Conservation (phyloP, 2,888 invertebrate genomes). For the Tipula vernalis region DNA sequence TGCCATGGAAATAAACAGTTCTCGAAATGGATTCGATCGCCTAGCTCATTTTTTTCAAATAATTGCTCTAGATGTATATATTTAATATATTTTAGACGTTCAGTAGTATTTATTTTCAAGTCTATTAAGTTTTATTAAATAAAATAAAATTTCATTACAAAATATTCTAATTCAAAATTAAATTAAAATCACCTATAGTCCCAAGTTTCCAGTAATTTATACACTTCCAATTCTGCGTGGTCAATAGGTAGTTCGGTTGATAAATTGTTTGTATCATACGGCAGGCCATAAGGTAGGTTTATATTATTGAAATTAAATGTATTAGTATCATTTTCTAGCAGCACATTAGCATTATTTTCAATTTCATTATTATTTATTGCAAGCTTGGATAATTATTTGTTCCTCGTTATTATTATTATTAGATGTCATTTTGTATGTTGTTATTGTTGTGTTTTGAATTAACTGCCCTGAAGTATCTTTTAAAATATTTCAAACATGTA, state of each 20-base stretch:
- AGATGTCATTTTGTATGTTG: not conserved
- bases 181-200: not conserved
- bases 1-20: not conserved
- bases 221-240: not conserved
- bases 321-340: too few relatives aligned
- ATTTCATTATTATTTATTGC: not conserved
- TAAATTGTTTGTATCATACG: too few relatives aligned
- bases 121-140: not conserved
- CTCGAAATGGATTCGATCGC: not conserved
- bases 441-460: not conserved
- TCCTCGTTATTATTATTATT: not conserved
- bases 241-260: not conserved
- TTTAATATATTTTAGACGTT: not conserved
- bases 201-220: not conserved
- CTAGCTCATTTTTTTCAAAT: not conserved
- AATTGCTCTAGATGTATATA: not conserved
- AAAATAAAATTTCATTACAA: not conserved
- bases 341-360: not conserved
- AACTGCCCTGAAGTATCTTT: not conserved
- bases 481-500: too few relatives aligned
- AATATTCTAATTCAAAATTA: too few relatives aligned
- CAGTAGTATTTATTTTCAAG: not conserved
- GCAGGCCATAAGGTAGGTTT: too few relatives aligned
- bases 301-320: too few relatives aligned
- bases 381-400: not conserved